Conservation (phyloP, 2,113 vertebrate genomes). For the Lanius collurio region DNA sequence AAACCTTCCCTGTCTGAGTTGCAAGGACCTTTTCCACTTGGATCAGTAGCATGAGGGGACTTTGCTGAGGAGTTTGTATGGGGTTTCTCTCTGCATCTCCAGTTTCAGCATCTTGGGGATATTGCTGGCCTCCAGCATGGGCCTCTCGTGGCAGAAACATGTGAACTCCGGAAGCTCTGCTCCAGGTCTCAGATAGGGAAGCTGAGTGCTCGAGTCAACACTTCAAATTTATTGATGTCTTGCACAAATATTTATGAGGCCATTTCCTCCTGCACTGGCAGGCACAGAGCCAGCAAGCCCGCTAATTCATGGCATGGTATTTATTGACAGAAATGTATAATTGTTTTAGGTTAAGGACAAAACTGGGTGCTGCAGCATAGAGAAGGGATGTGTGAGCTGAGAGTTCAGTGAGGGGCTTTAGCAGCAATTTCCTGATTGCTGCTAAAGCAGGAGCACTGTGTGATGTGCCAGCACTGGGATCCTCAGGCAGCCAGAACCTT, state of each 20-base stretch:
- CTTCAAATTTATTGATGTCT: conserved; percentile 72
- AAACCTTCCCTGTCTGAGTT: not conserved
- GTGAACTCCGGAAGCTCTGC: conserved; percentile 48
- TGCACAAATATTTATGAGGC: conserved; percentile 72
- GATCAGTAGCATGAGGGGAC: not conserved
- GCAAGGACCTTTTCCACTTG: not conserved
- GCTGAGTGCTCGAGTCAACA: conserved; percentile 64
- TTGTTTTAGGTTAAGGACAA: not conserved
- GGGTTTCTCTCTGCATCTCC: conserved; percentile 40
- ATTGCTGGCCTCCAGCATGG: not conserved
- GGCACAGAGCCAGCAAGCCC: conserved; percentile 25
- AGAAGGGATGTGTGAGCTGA: not conserved
- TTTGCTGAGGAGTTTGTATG: not conserved
- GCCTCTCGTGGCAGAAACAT: not conserved
- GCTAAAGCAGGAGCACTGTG: not conserved
- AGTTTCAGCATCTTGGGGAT: conserved; percentile 52
- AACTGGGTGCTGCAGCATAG: not conserved
- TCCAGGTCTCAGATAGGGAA: conserved; percentile 57
- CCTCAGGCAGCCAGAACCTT: not conserved
- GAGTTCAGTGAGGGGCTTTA: not conserved
- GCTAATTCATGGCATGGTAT: conserved; percentile 29
- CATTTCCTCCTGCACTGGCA: conserved; percentile 61
- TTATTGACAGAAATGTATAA: conserved; percentile 55
- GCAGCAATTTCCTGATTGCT: not conserved
- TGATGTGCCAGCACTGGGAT: not conserved